Percentiles rank a stretch among this genome's conserved stretches.
Evolutionary conservation across 2,888 invertebrate genomes (phyloP).

Genomic region (Stenichneumon culpator): DNA sequence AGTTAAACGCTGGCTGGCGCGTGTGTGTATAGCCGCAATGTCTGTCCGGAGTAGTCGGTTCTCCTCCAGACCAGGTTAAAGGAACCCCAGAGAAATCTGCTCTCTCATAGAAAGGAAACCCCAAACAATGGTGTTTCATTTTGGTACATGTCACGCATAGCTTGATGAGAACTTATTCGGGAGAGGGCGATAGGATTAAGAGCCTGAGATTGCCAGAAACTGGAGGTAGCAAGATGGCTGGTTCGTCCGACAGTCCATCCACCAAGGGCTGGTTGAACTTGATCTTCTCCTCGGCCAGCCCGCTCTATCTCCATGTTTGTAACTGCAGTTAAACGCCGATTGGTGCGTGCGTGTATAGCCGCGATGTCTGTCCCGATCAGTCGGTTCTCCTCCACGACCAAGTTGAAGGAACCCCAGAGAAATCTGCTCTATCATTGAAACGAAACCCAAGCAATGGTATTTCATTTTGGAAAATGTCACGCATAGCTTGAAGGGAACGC

Average conservation of each 20-base stretch:
- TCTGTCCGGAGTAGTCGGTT: not conserved
- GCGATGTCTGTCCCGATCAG: not conserved
- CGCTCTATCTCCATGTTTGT: constrained; percentile 20
- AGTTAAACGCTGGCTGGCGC: not conserved
- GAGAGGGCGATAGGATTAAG: too few relatives aligned
- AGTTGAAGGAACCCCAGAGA: constrained; percentile 7
- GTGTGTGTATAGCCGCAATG: constrained; percentile 4
- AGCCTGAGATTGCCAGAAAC: too few relatives aligned
- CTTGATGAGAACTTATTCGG: too few relatives aligned
- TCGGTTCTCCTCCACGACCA: not conserved
- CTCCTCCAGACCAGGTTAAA: not conserved
- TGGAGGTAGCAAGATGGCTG: too few relatives aligned
- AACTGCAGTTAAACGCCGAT: constrained; percentile 15
- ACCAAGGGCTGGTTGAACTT: constrained; percentile 60
- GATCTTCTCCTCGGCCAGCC: constrained; percentile 39
- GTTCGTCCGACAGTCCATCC: too few relatives aligned
- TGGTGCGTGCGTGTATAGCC: constrained; percentile 7
- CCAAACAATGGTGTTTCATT: too few relatives aligned
- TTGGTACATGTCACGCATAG: too few relatives aligned
- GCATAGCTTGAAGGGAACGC: not conserved
- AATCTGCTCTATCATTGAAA: not conserved
- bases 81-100: constrained; percentile 4
- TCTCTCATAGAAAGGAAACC: not conserved
- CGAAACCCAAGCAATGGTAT: not conserved
- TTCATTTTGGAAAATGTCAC: not conserved